Base-by-base conservation (phyloP, 1,140 invertebrate species). In the Drosophila repleta region DNA sequence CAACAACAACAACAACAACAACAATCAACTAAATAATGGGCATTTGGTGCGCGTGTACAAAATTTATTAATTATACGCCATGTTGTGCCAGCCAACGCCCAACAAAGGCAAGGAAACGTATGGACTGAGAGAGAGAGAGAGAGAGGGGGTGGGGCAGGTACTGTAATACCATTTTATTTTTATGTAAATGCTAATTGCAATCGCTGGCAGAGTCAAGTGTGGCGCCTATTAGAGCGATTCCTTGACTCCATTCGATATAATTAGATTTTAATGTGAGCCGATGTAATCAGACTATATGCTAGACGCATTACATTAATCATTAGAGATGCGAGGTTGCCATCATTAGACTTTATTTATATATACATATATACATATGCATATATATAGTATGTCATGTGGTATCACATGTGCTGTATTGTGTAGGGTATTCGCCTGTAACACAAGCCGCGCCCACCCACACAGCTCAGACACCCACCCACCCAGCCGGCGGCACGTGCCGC, bases 51-150 rank as follows among this genome's bases (percentile, higher is more conserved):
- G 82, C 79, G 82, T 85, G 79, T 65, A 85, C 74, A 69, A 55
- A 55, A 76, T 70, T 79, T 82, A 87, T 87, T 87, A 87, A 87
- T 87, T 87, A 87, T 88, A 88, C 78, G 82, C 82, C 82, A 76
- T 46, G 79, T 88, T 88, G 82, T 64, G 46, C 78, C 63, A 5
- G 70, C 41, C 69, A 65, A 82, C 79, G 76, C 76, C 76, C 76
- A 68, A 67, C 62, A 68, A 29, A 52, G 39, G 35, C 32, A 35
- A 35, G 29, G 29, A 8, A 29, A 29, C 29, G 4, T 26, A 10
- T 6, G 29, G 29, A 8, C 2, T 10, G 32, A 35, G 32, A 2
- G 43, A 43, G 17, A 1, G 11, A 17, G 13, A 5, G 5, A 17
- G 3, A 29, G 39, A 11, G 29, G 43, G 26, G 41, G 18, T 20